These are phyloP conservation scores for Engystomops pustulosus DNA, from an alignment of 2,113 vertebrate species.

Conservation along the genomic window DNA sequence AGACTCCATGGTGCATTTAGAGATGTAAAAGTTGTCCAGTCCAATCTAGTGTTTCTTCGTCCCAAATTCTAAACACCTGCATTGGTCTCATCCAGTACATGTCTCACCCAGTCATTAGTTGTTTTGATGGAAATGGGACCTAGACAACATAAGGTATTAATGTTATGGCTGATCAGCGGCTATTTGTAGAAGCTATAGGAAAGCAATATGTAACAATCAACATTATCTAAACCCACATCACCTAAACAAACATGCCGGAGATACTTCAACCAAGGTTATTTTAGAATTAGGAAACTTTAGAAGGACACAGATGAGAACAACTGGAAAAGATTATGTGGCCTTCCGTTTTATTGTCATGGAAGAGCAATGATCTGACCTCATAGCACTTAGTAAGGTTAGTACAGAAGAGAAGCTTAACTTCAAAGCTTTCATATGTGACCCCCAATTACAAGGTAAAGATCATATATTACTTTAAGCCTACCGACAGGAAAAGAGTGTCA, in stretches of 20 bases:
- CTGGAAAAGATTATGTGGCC: constrained; percentile 36
- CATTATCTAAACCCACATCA: neutral
- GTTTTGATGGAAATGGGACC: too few relatives aligned
- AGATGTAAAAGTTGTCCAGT: too few relatives aligned
- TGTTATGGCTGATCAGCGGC: too few relatives aligned
- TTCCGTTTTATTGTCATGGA: constrained; percentile 34
- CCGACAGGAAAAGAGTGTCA: constrained; percentile 11
- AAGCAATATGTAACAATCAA: neutral
- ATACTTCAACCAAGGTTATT: neutral
- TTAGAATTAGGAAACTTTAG: neutral
- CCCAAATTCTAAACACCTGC: too few relatives aligned
- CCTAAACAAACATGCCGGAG: neutral
- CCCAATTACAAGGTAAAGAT: constrained; percentile 3
- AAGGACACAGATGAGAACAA: constrained; percentile 13
- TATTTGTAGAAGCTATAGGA: too few relatives aligned
- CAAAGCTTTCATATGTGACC: constrained; percentile 32
- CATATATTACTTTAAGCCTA: constrained; percentile 29
- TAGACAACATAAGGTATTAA: too few relatives aligned
- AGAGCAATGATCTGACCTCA: constrained; percentile 27
- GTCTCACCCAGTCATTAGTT: too few relatives aligned
- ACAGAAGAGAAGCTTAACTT: constrained; percentile 11
- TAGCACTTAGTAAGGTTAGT: constrained; percentile 5
- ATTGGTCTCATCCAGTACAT: too few relatives aligned
- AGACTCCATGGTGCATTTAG: too few relatives aligned
- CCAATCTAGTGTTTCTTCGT: too few relatives aligned